Conservation (phyloP, 2,797 vertebrate genomes). For the Coendou prehensilis region DNA sequence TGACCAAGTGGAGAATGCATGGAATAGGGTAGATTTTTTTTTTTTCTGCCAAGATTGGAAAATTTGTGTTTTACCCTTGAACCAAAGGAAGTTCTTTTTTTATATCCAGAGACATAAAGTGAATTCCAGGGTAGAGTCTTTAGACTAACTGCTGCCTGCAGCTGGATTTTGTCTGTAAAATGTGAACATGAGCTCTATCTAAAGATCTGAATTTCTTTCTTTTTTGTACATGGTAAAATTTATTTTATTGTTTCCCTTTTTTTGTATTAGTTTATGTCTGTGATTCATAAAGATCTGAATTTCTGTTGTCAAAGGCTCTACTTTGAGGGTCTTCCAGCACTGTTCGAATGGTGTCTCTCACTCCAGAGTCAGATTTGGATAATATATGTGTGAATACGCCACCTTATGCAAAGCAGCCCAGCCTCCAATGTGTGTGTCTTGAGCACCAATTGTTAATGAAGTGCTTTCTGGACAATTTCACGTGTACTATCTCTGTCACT, state of each 20-base stretch:
- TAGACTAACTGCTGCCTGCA: background rate
- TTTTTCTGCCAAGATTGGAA: background rate
- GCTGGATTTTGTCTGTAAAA: background rate
- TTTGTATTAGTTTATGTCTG: background rate
- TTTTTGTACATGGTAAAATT: background rate
- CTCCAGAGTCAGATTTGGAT: background rate
- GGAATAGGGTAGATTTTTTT: background rate
- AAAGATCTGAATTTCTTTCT: background rate
- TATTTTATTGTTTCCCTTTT: background rate
- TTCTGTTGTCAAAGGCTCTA: background rate
- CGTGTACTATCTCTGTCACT: background rate
- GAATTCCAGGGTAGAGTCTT: background rate
- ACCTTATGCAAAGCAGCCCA: background rate
- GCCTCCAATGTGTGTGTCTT: background rate
- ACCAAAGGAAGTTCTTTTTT: background rate
- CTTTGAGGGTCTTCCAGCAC: background rate
- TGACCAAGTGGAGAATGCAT: constrained; percentile 60
- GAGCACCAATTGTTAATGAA: background rate
- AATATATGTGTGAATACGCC: rapidly evolving
- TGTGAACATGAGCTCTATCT: background rate
- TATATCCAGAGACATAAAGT: background rate
- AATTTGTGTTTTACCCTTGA: background rate
- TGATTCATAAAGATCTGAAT: background rate
- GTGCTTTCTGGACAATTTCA: background rate
- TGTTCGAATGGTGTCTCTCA: rapidly evolving